Conservation (phyloP, 2,113 vertebrate genomes). For the Marmota monax region DNA sequence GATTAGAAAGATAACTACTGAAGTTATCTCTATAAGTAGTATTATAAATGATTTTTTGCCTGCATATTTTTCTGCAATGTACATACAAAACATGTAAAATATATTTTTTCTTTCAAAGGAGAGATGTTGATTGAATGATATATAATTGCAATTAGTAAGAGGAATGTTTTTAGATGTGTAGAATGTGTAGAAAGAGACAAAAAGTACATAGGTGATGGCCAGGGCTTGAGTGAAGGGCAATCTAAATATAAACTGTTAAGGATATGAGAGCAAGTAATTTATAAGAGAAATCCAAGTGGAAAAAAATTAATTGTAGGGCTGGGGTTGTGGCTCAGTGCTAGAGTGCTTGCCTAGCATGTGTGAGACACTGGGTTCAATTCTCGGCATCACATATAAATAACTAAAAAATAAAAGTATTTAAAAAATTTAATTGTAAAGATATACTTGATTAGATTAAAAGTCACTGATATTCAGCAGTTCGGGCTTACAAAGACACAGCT, state of each 20-base stretch:
- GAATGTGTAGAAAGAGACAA: neutral
- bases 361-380: no score
- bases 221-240: neutral
- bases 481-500: no score
- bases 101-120: constrained; percentile 13
- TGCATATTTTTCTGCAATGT: neutral
- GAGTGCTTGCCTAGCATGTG: no score
- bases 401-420: no score
- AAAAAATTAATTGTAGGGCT: no score
- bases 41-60: neutral
- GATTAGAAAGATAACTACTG: neutral
- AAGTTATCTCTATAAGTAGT: neutral
- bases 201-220: neutral
- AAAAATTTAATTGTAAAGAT: neutral
- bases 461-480: neutral
- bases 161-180: neutral
- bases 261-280: neutral
- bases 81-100: neutral
- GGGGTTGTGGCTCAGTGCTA: no score
- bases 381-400: no score
- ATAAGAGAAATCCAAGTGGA: neutral
- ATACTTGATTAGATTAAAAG: neutral
- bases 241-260: neutral
- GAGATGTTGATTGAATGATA: neutral
- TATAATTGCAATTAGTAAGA: neutral